Evolutionary conservation across 2,888 invertebrate species (phyloP).

Genomic region (Cerceris ruficornis): DNA sequence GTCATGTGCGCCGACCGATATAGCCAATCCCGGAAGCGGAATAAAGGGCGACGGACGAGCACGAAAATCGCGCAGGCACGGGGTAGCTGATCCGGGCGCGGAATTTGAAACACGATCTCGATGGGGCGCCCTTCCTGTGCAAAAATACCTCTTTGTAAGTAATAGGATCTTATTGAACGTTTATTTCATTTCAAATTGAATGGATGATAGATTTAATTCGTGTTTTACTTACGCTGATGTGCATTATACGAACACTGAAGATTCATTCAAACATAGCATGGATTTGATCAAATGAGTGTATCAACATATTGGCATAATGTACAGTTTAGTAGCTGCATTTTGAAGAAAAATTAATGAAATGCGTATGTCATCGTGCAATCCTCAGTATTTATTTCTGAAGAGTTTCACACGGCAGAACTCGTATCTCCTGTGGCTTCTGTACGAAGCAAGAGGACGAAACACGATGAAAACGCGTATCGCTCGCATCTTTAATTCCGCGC

Average conservation of each 20-base stretch:
- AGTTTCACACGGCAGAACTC: too few relatives aligned
- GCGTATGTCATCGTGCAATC: too few relatives aligned
- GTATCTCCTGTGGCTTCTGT: neutral
- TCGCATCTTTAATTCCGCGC: neutral
- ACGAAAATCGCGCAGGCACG: constrained; percentile 22
- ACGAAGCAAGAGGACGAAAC: neutral
- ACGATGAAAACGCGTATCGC: neutral
- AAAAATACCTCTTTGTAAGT: neutral
- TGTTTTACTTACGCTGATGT: too few relatives aligned
- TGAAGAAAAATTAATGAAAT: too few relatives aligned
- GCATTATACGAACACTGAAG: too few relatives aligned
- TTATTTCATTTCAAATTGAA: neutral
- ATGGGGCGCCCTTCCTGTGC: neutral
- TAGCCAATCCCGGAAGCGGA: constrained; percentile 62
- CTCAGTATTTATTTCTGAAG: too few relatives aligned
- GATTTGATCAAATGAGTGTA: too few relatives aligned
- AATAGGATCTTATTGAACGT: neutral
- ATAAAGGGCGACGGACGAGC: constrained; percentile 41
- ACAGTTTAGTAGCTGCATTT: too few relatives aligned
- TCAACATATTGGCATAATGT: too few relatives aligned
- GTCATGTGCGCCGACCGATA: constrained; percentile 59
- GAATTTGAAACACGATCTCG: constrained; percentile 41
- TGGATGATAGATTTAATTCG: neutral
- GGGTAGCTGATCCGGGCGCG: constrained; percentile 38
- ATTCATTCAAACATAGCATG: too few relatives aligned